Evolutionary conservation across 2,888 invertebrate genomes (phyloP).

Genomic region (Pediacus dermestoides): DNA sequence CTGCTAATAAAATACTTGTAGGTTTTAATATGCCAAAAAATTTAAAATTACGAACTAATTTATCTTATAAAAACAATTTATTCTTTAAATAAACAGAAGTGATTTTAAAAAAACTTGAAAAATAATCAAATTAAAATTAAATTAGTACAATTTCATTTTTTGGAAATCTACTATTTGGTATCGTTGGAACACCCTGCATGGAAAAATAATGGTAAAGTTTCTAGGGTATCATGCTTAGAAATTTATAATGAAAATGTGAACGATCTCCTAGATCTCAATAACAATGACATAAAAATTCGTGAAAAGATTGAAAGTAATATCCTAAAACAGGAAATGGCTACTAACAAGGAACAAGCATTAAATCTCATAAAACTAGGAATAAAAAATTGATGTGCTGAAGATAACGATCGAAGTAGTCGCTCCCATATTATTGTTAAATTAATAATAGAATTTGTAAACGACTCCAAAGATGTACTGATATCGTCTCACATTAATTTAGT

Average conservation of each 20-base stretch:
- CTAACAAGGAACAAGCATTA: conserved; percentile 60
- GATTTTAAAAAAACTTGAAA: too few species aligned
- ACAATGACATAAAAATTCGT: conserved; percentile 61
- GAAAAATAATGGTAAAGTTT: too few species aligned
- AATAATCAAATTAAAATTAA: too few species aligned
- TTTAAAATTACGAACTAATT: too few species aligned
- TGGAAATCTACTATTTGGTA: too few species aligned
- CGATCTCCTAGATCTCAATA: conserved; percentile 66
- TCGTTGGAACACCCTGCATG: too few species aligned
- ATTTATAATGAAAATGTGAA: conserved; percentile 83
- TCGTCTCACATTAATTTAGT: conserved; percentile 85
- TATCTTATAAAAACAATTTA: too few species aligned
- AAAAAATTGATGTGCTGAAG: conserved; percentile 71
- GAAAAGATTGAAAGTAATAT: too few species aligned
- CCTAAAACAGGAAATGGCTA: conserved; percentile 62
- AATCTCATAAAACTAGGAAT: conserved; percentile 61
- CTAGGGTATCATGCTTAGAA: conserved; percentile 79
- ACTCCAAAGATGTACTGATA: conserved; percentile 55
- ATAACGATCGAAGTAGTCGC: conserved; percentile 85
- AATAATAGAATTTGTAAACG: conserved; percentile 55
- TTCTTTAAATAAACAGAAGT: too few species aligned
- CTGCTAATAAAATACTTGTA: too few species aligned
- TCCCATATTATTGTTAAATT: conserved; percentile 88
- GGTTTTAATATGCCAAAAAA: too few species aligned
- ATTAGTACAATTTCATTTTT: too few species aligned